Conservation (phyloP, 2,888 invertebrate genomes). For the Pardosa pseudoannulata region DNA sequence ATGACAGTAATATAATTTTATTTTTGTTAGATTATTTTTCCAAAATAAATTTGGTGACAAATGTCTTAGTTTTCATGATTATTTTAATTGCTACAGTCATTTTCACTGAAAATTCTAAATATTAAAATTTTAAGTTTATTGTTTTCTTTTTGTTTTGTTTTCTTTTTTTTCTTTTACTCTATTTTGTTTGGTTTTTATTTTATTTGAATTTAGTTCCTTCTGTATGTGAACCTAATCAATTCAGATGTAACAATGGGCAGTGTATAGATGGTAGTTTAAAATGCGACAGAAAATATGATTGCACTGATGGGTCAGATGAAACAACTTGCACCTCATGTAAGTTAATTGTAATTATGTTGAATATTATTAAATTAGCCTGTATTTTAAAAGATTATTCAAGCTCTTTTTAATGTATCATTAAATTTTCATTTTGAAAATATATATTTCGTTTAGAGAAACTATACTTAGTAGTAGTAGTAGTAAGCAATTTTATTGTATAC, state of each 20-base stretch:
- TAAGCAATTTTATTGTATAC: no score
- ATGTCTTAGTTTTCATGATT: no score
- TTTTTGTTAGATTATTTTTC: neutral
- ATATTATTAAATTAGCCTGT: neutral
- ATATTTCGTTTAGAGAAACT: no score
- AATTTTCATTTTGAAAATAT: no score
- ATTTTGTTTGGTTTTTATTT: neutral
- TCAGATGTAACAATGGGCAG: constrained; percentile 73
- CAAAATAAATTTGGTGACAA: no score
- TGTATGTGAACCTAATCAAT: constrained; percentile 57
- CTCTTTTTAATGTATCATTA: no score
- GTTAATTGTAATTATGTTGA: neutral
- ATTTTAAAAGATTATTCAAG: no score
- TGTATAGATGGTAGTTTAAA: constrained; percentile 71
- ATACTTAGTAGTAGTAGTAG: no score
- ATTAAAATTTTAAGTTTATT: no score
- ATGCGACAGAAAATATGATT: constrained; percentile 74
- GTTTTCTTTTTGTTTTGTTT: no score
- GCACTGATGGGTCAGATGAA: constrained; percentile 74
- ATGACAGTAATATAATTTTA: constrained; percentile 4
- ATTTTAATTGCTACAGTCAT: no score
- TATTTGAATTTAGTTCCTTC: neutral
- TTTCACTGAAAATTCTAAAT: no score
- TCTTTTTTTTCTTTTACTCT: neutral
- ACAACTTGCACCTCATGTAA: constrained; percentile 60